Conservation (phyloP, 2,113 vertebrate species). For the Penelope pileata region DNA sequence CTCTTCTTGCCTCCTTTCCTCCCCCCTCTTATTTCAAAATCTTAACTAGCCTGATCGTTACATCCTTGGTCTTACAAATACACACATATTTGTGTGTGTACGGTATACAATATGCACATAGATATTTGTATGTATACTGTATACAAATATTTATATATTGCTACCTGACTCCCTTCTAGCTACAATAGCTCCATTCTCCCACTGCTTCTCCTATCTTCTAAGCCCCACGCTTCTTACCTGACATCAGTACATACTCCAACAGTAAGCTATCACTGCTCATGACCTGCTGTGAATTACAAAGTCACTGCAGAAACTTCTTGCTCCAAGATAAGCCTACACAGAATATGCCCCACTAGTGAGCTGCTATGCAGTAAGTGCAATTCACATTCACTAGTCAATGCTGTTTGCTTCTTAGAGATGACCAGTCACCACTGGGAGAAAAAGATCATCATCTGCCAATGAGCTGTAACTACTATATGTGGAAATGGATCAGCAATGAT, state of each 20-base stretch:
- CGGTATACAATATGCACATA: too few relatives aligned
- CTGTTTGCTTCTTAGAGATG: neutral
- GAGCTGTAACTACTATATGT: neutral
- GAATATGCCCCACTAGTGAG: neutral
- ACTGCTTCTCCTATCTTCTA: neutral
- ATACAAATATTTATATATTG: neutral
- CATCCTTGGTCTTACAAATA: neutral
- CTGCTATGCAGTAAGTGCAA: neutral
- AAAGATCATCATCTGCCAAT: neutral
- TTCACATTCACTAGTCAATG: neutral
- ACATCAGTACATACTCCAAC: neutral
- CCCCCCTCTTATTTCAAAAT: neutral
- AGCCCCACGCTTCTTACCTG: neutral
- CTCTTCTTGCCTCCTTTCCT: neutral
- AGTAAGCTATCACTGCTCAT: neutral
- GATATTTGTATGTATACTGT: too few relatives aligned
- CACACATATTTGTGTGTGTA: neutral
- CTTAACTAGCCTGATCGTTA: neutral
- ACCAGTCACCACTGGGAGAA: neutral
- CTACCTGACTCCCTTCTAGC: neutral
- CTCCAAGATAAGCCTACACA: neutral
- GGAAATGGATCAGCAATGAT: neutral
- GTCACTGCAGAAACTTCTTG: neutral
- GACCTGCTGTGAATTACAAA: neutral
- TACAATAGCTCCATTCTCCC: neutral